Evolutionary conservation across 2,113 vertebrate species (phyloP).

Genomic region (Rhinogobius similis): DNA sequence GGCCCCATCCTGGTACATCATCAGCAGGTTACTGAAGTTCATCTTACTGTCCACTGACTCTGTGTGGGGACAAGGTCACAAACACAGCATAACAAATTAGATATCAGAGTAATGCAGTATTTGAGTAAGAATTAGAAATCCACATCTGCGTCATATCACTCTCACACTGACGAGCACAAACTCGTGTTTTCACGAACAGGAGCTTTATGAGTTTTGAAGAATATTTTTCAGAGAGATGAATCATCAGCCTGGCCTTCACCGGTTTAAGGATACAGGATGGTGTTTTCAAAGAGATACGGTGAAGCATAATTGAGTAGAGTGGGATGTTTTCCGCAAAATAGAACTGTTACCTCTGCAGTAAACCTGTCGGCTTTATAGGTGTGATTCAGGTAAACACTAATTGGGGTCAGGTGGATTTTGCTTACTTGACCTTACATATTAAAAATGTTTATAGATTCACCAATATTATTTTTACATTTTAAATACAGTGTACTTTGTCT

Average conservation of each 20-base stretch:
- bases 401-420: not conserved
- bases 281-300: not conserved
- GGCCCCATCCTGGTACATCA: constrained; percentile 78
- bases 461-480: not conserved
- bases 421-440: not conserved
- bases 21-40: constrained; percentile 80
- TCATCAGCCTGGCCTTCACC: not conserved
- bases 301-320: not conserved
- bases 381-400: not conserved
- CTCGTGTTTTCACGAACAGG: not conserved
- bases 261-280: not conserved
- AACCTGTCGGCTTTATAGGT: not conserved
- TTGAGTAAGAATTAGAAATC: not conserved
- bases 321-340: not conserved
- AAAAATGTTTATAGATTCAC: not conserved
- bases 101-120: too few relatives aligned
- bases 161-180: not conserved
- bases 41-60: constrained; percentile 81
- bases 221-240: not conserved
- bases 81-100: not conserved
- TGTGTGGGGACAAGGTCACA: constrained; percentile 38
- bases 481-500: not conserved
- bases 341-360: not conserved
- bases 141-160: not conserved
- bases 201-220: not conserved